Evolutionary conservation across 2,797 vertebrate genomes (phyloP), one percentile per base, ranked within the genome.

Genomic region (Triplophysa yarkandensis): DNA sequence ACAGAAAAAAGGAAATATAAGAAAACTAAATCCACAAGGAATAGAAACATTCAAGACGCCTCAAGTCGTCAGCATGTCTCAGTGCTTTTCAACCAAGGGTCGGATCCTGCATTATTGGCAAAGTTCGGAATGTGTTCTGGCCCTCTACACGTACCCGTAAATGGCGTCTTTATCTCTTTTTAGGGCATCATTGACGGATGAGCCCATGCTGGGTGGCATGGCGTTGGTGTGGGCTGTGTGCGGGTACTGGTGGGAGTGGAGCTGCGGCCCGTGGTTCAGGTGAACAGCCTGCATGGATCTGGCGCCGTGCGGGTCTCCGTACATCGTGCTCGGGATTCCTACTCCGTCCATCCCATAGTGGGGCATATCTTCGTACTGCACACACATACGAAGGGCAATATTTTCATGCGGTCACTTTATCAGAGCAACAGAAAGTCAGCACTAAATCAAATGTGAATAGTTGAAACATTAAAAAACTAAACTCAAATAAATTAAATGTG

Each of bases 131-230:
- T 83, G 66, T 23, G 30, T n/a, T 74, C 71, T 83, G 82, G 78
- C 84, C 82, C 75, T 17, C 82, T 71, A 86, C 89, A 94, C 95
- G 87, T 94, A 98, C 97, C 97, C 96, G 93, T 98, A 99, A 92
- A 98, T 98, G 89, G 96, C 89, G 95, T 98, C 96, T 95, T 99
- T 99, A 93, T 99, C 97, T 94, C 97, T 95, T 93, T 98, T 98
- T 89, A 98, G 94, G 86, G 96, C 96, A 89, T 98, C 96, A 91
- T 98, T 99, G 88, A 98, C 97, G n/a, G 97, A 97, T 88, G 96
- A 94, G 86, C 96, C 96, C 96, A 98, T 98, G 86, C 94, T 94
- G 81, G 95, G 95, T 76, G 96, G 92, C 96, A 98, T 98, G 90
- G 95, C 93, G 94, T 97, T 98, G 91, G 94, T 91, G 86, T 98